Base-by-base conservation (phyloP, 2,113 vertebrate species). In the Neogale vison region DNA sequence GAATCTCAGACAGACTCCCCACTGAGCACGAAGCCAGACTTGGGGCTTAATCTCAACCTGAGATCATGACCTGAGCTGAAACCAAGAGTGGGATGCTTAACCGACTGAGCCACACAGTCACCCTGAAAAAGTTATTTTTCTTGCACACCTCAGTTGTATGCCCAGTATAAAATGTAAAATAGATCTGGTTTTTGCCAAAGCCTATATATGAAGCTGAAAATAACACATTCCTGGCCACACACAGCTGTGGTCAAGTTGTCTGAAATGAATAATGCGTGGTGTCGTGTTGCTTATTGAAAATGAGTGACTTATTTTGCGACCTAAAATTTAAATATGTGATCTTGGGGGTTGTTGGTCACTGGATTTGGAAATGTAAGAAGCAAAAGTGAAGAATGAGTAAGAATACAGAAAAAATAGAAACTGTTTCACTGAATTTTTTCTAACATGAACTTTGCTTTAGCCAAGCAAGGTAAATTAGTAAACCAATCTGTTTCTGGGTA, bases 361-460 rank as follows among this genome's bases (percentile, higher is more conserved):
- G 85, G 34, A 89, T 85, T 74, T 96, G 65, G 39, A 85, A 90
- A 91, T 76, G 14, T 47, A 89, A 87, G 90, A 91, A 72, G 45
- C 20, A 88, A 92, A 86, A 76, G 39, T 24, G 63, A 89, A 67
- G 45, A 80, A 63, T 85, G 36, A 74, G 50, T 80, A 95, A 86
- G 45, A 92, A n/a, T 81, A 45, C 7, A 92, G 63, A 95, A 39
- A 85, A 97, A 67, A 57, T 13, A 89, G 18, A 96, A 92, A 89
- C 3, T 50, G 23, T 94, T 74, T 45, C 24, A 67, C 18, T 63
- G 29, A 65, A 20, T 26, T 65, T 89, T 93, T 96, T 94, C 83
- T 90, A 86, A 82, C 21, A 82, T 72, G 77, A 92, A 50, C 10
- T 67, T 34, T 72, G 61, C 67, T 91, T 77, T 83, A 36, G 47